Base-by-base conservation (phyloP, 2,888 invertebrate genomes). In the Drosophila falleni region DNA sequence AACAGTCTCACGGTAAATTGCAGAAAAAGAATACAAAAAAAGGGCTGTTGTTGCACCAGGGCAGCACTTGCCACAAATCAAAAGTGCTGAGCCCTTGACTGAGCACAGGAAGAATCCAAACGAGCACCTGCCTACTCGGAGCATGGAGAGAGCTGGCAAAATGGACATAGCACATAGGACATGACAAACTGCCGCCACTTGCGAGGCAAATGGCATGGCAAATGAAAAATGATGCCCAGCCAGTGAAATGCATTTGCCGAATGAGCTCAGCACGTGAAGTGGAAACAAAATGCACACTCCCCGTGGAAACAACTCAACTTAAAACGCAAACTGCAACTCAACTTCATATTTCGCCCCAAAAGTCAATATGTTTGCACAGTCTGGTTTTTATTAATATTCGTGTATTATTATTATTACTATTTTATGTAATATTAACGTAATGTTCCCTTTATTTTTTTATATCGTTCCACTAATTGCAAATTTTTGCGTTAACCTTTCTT, bases 201-300 rank as follows among this genome's bases (percentile, higher is more conserved):
- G 65, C 35, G 60, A 76, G 73, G 55, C 72, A 72, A 76, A 72
- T 72, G 76, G 69, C 73, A 65, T 41, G 58, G 65, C 67, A 77
- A 77, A 77, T 86, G 86, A 83, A 83, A 83, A 83, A 83, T 83
- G 86, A 80, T 75, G 78, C 78, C 71, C 62, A 67, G 64, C 75
- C 78, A 74, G 47, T 58, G 69, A 80, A 81, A 73, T 82, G 80
- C 86, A 83, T 83, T 83, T 80, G 73, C 69, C 73, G 82, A 86
- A 78, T 82, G 82, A 73, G 61, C 65, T 65, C 56, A 58, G 69
- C 83, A 73, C 73, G 68, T 83, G 60, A 83, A 75, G 42, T 71
- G 76, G 35, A 46, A 76, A 69, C 70, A 63, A 55, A 63, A 70
- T 71, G 71, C 70, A 59, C 39, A 26, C 47, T 39, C 44, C 59